Percentiles rank a stretch among this genome's conserved stretches.
These are phyloP conservation scores for Trichonephila clavipes DNA, from an alignment of 1,140 invertebrate species.

Conservation along the genomic window DNA sequence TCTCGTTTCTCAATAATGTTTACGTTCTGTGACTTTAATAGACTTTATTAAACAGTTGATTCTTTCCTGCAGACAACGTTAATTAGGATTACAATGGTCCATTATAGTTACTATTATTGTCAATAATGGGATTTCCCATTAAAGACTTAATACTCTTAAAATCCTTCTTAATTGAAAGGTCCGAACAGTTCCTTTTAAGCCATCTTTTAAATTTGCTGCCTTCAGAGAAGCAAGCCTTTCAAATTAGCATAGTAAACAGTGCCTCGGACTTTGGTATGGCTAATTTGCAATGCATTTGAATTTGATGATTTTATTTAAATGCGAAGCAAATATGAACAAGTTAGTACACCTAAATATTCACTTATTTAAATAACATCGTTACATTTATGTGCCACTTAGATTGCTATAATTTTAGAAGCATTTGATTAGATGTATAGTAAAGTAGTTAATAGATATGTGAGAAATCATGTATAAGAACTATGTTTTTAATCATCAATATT, in stretches of 20 bases:
- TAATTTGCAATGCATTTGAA: background rate
- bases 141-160: conserved; percentile 2
- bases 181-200: background rate
- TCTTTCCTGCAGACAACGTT: background rate
- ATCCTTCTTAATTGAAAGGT: background rate
- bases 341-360: no score
- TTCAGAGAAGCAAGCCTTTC: background rate
- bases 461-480: no score
- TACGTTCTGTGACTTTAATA: background rate
- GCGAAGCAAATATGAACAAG: no score
- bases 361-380: no score
- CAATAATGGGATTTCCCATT: background rate
- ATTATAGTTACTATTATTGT: background rate
- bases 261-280: background rate
- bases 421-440: no score
- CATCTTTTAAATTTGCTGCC: background rate
- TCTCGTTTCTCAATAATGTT: no score
- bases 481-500: no score
- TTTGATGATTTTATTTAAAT: no score
- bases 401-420: no score
- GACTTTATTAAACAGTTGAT: background rate
- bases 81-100: background rate
- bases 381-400: no score
- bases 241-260: background rate
- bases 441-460: no score